phyloP scores from a whole-genome alignment of 2,797 vertebrate species.

The Pseudochirops cupreus region DNA sequence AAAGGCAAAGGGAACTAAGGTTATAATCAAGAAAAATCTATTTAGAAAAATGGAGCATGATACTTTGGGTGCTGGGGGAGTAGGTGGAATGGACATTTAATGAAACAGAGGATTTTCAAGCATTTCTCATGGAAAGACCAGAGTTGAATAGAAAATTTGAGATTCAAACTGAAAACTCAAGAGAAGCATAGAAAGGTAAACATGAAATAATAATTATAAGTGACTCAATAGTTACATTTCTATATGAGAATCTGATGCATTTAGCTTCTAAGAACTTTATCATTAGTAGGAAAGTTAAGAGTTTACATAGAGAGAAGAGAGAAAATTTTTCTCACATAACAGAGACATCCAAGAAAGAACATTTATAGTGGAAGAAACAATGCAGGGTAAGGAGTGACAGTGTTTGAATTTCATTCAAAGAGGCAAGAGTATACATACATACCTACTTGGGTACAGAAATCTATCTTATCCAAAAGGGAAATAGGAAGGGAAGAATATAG shows the following conservation, averaged over 20 bases:
- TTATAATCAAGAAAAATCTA: too few species aligned
- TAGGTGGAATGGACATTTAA: too few species aligned
- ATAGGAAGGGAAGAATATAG: background rate
- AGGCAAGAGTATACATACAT: background rate
- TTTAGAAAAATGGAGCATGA: too few species aligned
- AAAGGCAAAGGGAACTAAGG: too few species aligned
- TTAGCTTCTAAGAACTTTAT: background rate
- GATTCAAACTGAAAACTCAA: background rate
- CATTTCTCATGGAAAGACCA: background rate
- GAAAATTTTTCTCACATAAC: background rate
- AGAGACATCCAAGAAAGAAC: background rate
- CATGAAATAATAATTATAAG: background rate
- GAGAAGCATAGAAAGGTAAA: background rate
- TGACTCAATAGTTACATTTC: background rate
- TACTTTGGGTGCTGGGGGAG: accelerated
- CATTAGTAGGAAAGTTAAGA: background rate
- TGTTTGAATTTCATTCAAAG: too few species aligned
- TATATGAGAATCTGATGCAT: background rate
- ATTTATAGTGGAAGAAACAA: background rate
- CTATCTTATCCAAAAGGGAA: background rate
- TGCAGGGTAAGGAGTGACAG: too few species aligned
- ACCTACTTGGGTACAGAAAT: background rate
- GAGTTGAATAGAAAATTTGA: background rate
- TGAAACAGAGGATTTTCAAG: background rate
- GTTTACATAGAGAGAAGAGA: background rate